Evolutionary conservation across 1,140 invertebrate species (phyloP).

Genomic region (Paralvinella palmiformis): DNA sequence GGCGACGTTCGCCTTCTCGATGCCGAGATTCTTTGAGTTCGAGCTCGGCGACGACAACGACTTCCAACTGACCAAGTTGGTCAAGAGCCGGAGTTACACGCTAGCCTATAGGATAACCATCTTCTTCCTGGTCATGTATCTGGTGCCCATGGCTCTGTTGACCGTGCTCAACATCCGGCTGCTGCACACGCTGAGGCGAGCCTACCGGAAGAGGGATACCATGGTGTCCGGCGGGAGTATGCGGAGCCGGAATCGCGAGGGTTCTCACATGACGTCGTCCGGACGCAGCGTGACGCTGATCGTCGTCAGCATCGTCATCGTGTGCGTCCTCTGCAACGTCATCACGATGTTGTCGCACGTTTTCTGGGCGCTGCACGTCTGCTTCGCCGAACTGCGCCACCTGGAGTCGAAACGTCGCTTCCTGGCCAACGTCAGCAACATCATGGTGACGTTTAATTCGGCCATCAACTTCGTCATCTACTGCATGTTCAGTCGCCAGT

Average conservation of each 20-base stretch:
- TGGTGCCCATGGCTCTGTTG: conserved; percentile 16
- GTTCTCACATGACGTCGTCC: neutral
- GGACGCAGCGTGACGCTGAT: conserved; percentile 11
- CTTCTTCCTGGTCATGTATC: conserved; percentile 20
- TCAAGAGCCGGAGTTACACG: conserved; percentile 7
- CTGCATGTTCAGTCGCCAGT: conserved; percentile 20
- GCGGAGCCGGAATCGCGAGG: neutral
- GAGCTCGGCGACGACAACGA: neutral
- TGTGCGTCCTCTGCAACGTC: conserved; percentile 18
- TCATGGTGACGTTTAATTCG: conserved; percentile 15
- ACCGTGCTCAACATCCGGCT: conserved; percentile 15
- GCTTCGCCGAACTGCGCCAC: neutral
- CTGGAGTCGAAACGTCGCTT: conserved; percentile 8
- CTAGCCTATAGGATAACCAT: conserved; percentile 13
- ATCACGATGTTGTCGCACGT: conserved; percentile 15
- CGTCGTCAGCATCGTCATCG: conserved; percentile 12
- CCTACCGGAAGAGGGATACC: neutral
- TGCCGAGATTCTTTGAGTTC: conserved; percentile 20
- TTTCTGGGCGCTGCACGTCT: conserved; percentile 10
- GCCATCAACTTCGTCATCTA: conserved; percentile 22
- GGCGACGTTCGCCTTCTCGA: conserved; percentile 5
- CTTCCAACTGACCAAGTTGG: conserved; percentile 6
- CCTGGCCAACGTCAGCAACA: conserved; percentile 14
- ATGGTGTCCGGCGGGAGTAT: neutral
- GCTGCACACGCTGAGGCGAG: conserved; percentile 5